These are phyloP conservation scores for Mamestra brassicae DNA, from an alignment of 2,888 invertebrate species.

Conservation along the genomic window DNA sequence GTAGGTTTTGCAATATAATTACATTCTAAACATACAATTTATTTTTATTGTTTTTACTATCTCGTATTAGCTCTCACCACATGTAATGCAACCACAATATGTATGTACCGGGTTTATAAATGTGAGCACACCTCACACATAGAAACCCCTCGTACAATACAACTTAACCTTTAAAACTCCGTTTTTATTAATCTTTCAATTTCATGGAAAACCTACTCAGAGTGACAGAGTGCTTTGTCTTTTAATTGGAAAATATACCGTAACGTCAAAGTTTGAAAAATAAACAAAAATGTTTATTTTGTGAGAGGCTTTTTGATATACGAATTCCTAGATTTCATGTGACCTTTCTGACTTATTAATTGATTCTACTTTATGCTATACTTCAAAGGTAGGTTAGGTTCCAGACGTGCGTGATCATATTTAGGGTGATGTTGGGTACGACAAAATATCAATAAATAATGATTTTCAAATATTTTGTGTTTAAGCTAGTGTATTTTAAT, in stretches of 20 bases:
- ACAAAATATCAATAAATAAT: too few species aligned
- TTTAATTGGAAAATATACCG: not conserved
- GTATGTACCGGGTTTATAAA: too few species aligned
- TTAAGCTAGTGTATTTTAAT: too few species aligned
- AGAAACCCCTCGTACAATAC: too few species aligned
- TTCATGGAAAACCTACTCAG: not conserved
- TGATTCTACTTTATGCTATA: not conserved
- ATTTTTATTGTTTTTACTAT: not conserved
- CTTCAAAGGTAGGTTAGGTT: too few species aligned
- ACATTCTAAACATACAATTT: not conserved
- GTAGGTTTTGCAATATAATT: not conserved
- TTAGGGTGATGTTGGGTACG: too few species aligned
- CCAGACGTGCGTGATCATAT: too few species aligned
- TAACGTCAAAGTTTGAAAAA: not conserved
- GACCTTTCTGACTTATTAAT: not conserved
- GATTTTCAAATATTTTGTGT: too few species aligned
- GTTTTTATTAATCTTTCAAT: not conserved
- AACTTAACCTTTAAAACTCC: too few species aligned
- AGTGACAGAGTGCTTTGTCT: not conserved
- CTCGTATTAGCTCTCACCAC: not conserved
- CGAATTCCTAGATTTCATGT: not conserved
- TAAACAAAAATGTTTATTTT: not conserved
- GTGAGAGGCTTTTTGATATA: not conserved
- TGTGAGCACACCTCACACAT: too few species aligned
- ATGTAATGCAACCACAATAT: not conserved